Base-by-base conservation (phyloP, 2,113 vertebrate genomes). In the Podocnemis expansa region DNA sequence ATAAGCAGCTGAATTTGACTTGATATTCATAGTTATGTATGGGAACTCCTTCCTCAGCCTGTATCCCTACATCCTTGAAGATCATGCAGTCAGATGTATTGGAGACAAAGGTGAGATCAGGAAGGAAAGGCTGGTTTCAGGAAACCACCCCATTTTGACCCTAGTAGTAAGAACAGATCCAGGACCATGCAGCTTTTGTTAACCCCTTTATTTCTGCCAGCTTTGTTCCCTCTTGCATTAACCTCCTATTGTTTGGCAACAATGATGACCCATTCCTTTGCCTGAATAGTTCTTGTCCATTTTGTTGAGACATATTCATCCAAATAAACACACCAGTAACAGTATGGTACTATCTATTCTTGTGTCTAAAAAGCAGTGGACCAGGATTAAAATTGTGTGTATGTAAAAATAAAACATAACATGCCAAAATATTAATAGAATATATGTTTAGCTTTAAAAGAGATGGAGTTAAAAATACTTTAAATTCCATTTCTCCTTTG, bases 11-110 rank as follows among this genome's bases (percentile, higher is more conserved):
- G 14, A 2, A 1, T 55, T 89, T 43, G 76, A 38, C 41, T 75
- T 75, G 38, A 43, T 75, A 43, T 12, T 25, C 38, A 75, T 75
- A 11, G 70, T 43, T 43, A 25, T 38, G 21, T 75, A 13, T 75
- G n/a, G 70, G 22, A 38, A 9, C 11, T 10, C 9, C 24, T 43
- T 73, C 5, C 70, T 75, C 10, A 75, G 34, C 0, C 0, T 13
- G 10, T 21, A 25, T 41, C 60, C 34, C 38, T 79, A 8, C 27
- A 16, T 21, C 16, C 27, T 17, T 19, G 54, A 60, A 17, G 29
- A 8, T 88, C 8, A 2, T 1, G 27, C 31, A 83, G 24, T 2
- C 13, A 87, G 52, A 63, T 29, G 3, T 82, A 90, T 90, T 84
- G 43, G 45, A 45, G 43, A 38, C 63, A 55, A 22, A 55, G 10